Evolutionary conservation across 2,113 vertebrate species (phyloP).

Genomic region (Cyanoramphus novaezelandiae): DNA sequence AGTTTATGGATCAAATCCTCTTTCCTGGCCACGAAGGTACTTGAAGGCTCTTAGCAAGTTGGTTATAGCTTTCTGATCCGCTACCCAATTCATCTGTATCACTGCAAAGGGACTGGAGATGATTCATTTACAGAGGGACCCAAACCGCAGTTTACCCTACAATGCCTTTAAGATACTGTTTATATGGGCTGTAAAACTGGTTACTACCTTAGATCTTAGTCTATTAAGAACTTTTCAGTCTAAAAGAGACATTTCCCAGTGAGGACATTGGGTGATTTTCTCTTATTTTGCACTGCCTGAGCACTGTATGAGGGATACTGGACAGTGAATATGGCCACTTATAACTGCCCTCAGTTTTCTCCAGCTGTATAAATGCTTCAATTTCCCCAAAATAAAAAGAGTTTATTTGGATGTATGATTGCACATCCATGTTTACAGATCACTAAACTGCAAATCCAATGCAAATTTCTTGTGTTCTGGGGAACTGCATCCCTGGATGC

Average conservation of each 20-base stretch:
- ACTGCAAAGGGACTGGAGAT: not conserved
- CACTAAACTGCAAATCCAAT: not conserved
- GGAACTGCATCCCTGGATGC: constrained; percentile 19
- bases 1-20: constrained; percentile 19
- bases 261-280: not conserved
- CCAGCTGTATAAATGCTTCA: not conserved
- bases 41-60: not conserved
- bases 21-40: not conserved
- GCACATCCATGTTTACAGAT: constrained; percentile 9
- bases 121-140: not conserved
- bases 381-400: not conserved
- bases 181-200: not conserved
- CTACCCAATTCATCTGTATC: not conserved
- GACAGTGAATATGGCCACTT: not conserved
- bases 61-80: not conserved
- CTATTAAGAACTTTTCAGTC: not conserved
- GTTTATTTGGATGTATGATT: not conserved
- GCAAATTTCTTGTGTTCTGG: not conserved
- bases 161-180: not conserved
- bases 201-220: not conserved
- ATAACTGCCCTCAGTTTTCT: not conserved
- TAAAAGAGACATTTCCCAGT: not conserved
- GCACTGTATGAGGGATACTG: no score
- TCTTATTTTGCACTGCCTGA: not conserved
- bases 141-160: not conserved